Base-by-base conservation (phyloP, 1,140 invertebrate species). In the Schlechtendalia chinensis region DNA sequence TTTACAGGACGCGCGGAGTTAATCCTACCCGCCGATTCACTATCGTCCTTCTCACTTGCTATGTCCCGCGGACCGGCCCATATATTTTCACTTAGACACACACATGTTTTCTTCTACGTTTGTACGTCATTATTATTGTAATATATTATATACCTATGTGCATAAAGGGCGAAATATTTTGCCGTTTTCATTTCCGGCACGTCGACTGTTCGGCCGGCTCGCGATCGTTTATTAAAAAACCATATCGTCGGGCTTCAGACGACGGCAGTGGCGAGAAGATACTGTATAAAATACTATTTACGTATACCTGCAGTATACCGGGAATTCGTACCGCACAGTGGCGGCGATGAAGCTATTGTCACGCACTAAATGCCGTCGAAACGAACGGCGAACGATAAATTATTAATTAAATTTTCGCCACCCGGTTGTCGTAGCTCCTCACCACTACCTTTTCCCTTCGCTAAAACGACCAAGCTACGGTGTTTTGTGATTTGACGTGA, bases 181-280 rank as follows among this genome's bases (percentile, higher is more conserved):
- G 47, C 67, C n/a, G 39, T 69, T 69, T 69, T 69, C 67, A 69
- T 69, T 50, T 69, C 39, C 39, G 67, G 19, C 16, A 10, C 6
- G 32, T 39, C 32, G 32, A 39, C 32, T 39, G 24, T 61, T 24
- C 16, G 59, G 59, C 27, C 24, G 14, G 16, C 22, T 5, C 54
- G 63, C 19, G 67, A 47, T 71, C 67, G 67, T 71, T 71, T 71
- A 71, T 71, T 71, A 71, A 71, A 71, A 71, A 71, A 71, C 39
- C 47, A 71, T 71, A 71, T 71, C n/a, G 32, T 19, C 32, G 32
- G 32, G 32, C 32, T 39, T 39, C 8, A 39, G 32, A 39, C 8
- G 32, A 39, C 32, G 32, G 32, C 32, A 8, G 3, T 39, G 32
- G 32, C 32, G 10, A 11, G 19, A 24, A 17, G 19, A 39, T 8